Evolutionary conservation across 2,888 invertebrate genomes (phyloP).

Genomic region (Amphipoea lucens): DNA sequence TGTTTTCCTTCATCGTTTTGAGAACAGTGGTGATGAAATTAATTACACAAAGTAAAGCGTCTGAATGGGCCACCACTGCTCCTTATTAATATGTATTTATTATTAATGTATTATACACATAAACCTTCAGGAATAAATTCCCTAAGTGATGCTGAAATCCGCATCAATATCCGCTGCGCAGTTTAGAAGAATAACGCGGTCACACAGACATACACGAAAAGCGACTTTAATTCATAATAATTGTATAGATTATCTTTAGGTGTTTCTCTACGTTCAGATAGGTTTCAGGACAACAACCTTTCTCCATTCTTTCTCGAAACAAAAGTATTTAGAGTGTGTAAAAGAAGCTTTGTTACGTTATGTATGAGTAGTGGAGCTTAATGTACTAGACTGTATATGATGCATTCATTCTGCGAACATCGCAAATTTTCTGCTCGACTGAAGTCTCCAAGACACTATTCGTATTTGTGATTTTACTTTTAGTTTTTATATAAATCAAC

Average conservation of each 20-base stretch:
- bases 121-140: too few species aligned
- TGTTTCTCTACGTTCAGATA: background rate
- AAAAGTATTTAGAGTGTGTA: slow-evolving; percentile 50
- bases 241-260: background rate
- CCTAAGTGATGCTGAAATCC: too few species aligned
- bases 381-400: slow-evolving; percentile 67
- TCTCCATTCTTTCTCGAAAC: slow-evolving; percentile 12
- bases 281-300: slow-evolving; percentile 32
- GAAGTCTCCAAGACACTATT: slow-evolving; percentile 63
- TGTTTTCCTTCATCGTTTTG: too few species aligned
- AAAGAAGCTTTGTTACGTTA: slow-evolving; percentile 46
- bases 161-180: too few species aligned
- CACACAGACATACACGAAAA: background rate
- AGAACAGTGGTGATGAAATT: too few species aligned
- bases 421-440: slow-evolving; percentile 71
- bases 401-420: slow-evolving; percentile 66
- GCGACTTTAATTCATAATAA: background rate
- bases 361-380: slow-evolving; percentile 58
- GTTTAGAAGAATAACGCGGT: too few species aligned
- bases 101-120: too few species aligned
- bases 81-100: too few species aligned
- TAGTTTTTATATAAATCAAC: slow-evolving; percentile 57
- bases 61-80: too few species aligned
- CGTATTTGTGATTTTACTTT: slow-evolving; percentile 65
- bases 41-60: too few species aligned